Base-by-base conservation (phyloP, 2,888 invertebrate genomes). In the Gonocerus acuteangulatus region DNA sequence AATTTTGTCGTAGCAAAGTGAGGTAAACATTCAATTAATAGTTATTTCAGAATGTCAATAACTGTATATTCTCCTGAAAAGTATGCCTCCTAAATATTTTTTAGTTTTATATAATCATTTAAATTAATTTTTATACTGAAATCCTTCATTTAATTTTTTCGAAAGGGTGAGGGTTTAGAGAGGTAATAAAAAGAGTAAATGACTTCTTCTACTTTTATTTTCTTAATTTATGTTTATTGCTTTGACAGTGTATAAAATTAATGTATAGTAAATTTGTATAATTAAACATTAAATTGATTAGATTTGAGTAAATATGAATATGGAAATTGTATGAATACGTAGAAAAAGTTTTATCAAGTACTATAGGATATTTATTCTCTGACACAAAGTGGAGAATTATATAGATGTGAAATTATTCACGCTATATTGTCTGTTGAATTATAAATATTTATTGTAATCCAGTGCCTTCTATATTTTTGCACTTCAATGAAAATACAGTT, bases 201-300 rank as follows among this genome's bases (percentile, higher is more conserved):
- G 4, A 39, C 15, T 39, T 21, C 22, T 21, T 36, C 42, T 52
- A n/a, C n/a, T 18, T 52, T 39, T 52, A 19, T 36, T 51, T 21
- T 52, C 21, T 42, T 42, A 52, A 52, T 52, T 52, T 36, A 52
- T 52, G 52, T 52, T 34, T 19, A 52, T 52, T 39, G 52, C 52
- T 52, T 52, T 51, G 51, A 51, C 51, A 39, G 42, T 52, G 36
- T 21, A 18, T 52, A 52, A 21, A 52, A 39, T 36, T 52, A 51
- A 13, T 52, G 36, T 52, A 39, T 52, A 39, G 39, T 4, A 39
- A 9, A 13, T n/a, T 39, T 39, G 13, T 39, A n/a, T 39, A 39
- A n/a, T 39, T 39, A 15, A n/a, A 39, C n/a, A 39, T 39, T 39
- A 15, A 39, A 27, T n/a, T 15, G 3, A 9, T n/a, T 39, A 39